Conservation (phyloP, 2,888 invertebrate species). For the Suillia variegata region DNA sequence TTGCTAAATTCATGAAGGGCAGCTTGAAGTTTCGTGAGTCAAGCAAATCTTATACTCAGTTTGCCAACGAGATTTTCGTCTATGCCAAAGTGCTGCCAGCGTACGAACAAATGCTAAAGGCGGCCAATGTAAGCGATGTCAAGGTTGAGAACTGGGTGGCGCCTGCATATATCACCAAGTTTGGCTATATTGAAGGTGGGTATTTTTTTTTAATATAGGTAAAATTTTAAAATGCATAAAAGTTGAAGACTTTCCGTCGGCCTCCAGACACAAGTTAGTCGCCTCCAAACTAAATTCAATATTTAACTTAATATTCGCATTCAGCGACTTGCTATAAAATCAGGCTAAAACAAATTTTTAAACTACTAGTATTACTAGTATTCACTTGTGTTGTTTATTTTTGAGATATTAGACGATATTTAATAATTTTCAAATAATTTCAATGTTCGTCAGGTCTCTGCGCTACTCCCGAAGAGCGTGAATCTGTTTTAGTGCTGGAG, state of each 20-base stretch:
- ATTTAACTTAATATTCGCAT: no score
- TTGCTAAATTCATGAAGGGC: constrained; percentile 59
- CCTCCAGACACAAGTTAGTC: no score
- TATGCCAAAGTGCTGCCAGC: constrained; percentile 52
- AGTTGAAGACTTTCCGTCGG: no score
- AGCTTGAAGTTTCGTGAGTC: constrained; percentile 46
- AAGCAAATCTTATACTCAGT: constrained; percentile 53
- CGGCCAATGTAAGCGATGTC: constrained; percentile 19
- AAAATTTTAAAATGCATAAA: no score
- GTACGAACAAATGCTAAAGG: constrained; percentile 43
- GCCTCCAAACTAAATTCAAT: no score
- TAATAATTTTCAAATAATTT: no score
- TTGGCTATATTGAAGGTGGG: constrained; percentile 49
- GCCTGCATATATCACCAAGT: constrained; percentile 44
- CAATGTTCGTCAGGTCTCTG: constrained; percentile 43
- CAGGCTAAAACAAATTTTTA: no score
- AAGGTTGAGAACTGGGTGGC: constrained; percentile 43
- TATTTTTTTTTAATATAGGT: no score
- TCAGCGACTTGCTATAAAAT: no score
- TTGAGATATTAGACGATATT: no score
- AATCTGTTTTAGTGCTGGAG: constrained; percentile 52
- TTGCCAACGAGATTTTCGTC: constrained; percentile 54
- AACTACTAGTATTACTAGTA: no score
- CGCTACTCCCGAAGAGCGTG: constrained; percentile 28
- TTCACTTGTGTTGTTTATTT: no score